Conservation (phyloP, 2,113 vertebrate genomes). For the Morone saxatilis region DNA sequence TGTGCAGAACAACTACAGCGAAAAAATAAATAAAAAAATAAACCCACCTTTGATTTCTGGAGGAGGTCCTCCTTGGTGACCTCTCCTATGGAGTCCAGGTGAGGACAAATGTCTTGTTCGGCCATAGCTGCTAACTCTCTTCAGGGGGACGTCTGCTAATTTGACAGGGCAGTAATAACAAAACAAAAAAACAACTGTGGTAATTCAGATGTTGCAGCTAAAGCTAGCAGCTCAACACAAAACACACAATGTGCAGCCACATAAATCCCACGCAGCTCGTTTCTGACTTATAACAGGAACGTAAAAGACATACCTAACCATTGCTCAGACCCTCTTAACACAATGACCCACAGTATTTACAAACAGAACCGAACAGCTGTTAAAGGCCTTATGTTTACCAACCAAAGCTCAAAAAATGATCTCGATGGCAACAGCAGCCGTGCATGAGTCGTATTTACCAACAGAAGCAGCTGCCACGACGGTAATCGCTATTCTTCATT, state of each 20-base stretch:
- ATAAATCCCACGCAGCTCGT: neutral
- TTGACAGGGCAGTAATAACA: constrained; percentile 24
- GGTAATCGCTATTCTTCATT: constrained; percentile 12
- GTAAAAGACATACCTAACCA: neutral
- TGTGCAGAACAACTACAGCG: neutral
- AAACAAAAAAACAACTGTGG: neutral
- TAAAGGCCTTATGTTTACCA: constrained; percentile 58
- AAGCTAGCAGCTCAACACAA: constrained; percentile 40
- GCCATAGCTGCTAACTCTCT: constrained; percentile 85
- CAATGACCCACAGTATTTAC: neutral
- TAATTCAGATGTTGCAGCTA: constrained; percentile 30
- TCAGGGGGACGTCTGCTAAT: constrained; percentile 44
- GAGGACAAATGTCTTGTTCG: constrained; percentile 90
- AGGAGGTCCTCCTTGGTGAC: constrained; percentile 96
- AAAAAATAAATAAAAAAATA: constrained; percentile 4
- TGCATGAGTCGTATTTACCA: constrained; percentile 27
- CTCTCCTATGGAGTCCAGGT: constrained; percentile 95
- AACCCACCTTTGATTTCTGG: constrained; percentile 93
- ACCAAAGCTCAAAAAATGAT: constrained; percentile 19
- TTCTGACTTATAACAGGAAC: neutral
- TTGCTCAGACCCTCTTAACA: neutral
- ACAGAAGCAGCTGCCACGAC: constrained; percentile 19
- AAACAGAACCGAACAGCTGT: constrained; percentile 5
- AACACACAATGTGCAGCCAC: neutral
- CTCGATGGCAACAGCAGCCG: constrained; percentile 2